phyloP scores from a whole-genome alignment of 2,113 vertebrate species.

The Rhipidura dahli region DNA sequence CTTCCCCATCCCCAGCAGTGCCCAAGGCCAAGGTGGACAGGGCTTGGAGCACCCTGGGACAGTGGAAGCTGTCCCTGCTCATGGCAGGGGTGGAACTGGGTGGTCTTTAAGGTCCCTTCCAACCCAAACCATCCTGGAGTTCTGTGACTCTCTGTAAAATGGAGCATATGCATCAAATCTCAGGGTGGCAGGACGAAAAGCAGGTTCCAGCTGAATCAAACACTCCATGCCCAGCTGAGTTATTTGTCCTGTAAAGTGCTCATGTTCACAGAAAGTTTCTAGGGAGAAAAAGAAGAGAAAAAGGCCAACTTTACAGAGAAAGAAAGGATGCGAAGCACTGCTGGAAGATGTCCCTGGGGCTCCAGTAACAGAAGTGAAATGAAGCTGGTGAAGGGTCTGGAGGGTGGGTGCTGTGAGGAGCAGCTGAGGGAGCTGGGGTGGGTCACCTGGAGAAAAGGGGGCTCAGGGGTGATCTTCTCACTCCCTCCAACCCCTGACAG shows the following conservation, averaged over 20 bases:
- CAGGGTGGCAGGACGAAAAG: neutral
- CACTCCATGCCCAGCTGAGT: neutral
- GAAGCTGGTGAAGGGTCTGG: neutral
- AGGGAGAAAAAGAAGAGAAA: neutral
- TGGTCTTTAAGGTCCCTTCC: neutral
- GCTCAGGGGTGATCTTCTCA: neutral
- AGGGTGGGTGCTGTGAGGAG: neutral
- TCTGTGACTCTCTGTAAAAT: neutral
- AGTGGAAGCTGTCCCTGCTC: neutral
- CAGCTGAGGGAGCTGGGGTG: neutral
- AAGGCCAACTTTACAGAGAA: neutral
- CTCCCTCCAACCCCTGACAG: neutral
- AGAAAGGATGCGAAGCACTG: neutral
- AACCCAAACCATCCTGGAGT: neutral
- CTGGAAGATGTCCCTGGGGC: neutral
- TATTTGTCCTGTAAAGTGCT: neutral
- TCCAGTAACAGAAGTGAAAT: neutral
- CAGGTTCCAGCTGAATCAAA: neutral
- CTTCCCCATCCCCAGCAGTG: neutral
- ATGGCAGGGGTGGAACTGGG: neutral
- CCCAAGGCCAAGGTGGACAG: accelerated
- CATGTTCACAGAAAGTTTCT: neutral
- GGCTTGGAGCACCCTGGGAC: neutral
- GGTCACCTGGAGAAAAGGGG: neutral
- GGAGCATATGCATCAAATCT: neutral